Conservation (phyloP, 1,140 invertebrate species). For the Pollicipes pollicipes region DNA sequence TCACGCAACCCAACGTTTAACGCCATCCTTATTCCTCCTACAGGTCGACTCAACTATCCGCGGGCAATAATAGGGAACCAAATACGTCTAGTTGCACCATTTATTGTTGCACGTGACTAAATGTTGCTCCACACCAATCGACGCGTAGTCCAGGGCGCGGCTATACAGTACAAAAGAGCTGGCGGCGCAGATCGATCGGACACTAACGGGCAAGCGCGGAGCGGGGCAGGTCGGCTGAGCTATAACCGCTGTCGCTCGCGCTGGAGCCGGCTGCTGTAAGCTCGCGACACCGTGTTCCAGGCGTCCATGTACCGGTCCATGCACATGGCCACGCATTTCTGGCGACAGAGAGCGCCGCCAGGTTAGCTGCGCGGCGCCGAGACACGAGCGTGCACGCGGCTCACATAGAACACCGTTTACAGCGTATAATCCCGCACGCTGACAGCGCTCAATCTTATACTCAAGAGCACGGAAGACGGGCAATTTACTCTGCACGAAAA, state of each 20-base stretch:
- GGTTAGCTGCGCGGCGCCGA: too few species aligned
- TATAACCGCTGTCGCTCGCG: constrained; percentile 33
- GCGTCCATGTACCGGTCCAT: constrained; percentile 96
- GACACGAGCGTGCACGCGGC: too few species aligned
- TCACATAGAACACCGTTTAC: too few species aligned
- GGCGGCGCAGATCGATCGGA: neutral
- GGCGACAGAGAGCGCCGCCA: constrained; percentile 29
- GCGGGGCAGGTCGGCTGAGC: neutral
- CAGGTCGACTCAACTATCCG: too few species aligned
- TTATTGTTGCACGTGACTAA: neutral
- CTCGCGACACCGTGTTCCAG: constrained; percentile 71
- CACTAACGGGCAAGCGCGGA: neutral
- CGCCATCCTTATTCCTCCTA: too few species aligned
- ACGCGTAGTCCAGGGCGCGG: constrained; percentile 2
- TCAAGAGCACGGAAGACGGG: too few species aligned
- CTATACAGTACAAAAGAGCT: neutral
- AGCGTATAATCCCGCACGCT: too few species aligned
- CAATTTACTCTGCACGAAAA: too few species aligned
- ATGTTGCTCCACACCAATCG: neutral
- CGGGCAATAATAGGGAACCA: too few species aligned
- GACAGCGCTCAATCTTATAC: too few species aligned
- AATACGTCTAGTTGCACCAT: too few species aligned
- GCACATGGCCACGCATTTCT: constrained; percentile 94
- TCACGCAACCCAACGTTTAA: too few species aligned
- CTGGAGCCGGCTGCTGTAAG: constrained; percentile 63